Conservation (phyloP, 1,140 invertebrate genomes). For the Ericerus pela region DNA sequence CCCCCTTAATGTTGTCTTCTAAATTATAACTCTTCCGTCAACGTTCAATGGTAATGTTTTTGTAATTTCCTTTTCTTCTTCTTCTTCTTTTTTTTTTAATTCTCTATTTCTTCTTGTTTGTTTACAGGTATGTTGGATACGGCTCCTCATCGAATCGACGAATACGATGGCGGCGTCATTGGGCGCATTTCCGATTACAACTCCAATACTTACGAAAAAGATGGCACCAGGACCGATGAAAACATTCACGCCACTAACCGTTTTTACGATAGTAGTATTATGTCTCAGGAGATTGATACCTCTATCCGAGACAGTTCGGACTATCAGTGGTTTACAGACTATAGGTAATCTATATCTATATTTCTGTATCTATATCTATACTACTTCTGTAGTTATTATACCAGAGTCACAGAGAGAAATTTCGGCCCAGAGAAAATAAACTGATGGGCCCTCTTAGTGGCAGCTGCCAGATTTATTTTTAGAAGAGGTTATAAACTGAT, state of each 20-base stretch:
- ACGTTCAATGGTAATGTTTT: too few species aligned
- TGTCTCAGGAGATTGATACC: constrained; percentile 32
- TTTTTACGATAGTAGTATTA: constrained; percentile 15
- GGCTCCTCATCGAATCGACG: background rate
- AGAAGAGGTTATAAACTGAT: too few species aligned
- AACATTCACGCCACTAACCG: background rate
- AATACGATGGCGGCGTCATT: background rate
- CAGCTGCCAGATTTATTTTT: too few species aligned
- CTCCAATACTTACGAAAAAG: constrained; percentile 15
- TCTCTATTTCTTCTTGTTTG: background rate
- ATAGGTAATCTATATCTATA: constrained; percentile 42
- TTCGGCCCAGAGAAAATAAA: too few species aligned
- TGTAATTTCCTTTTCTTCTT: too few species aligned
- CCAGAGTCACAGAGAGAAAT: too few species aligned
- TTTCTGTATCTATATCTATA: background rate
- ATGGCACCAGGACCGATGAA: constrained; percentile 8
- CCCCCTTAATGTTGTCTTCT: too few species aligned
- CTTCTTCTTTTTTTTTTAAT: background rate
- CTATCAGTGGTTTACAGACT: constrained; percentile 77
- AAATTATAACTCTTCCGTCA: too few species aligned
- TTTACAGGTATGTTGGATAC: constrained; percentile 5
- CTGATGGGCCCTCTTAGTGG: too few species aligned
- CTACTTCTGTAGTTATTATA: too few species aligned
- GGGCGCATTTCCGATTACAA: constrained; percentile 14
- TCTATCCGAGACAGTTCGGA: constrained; percentile 77